These are phyloP conservation scores for Pseudopodoces humilis DNA, from an alignment of 2,113 vertebrate genomes.

Conservation along the genomic window DNA sequence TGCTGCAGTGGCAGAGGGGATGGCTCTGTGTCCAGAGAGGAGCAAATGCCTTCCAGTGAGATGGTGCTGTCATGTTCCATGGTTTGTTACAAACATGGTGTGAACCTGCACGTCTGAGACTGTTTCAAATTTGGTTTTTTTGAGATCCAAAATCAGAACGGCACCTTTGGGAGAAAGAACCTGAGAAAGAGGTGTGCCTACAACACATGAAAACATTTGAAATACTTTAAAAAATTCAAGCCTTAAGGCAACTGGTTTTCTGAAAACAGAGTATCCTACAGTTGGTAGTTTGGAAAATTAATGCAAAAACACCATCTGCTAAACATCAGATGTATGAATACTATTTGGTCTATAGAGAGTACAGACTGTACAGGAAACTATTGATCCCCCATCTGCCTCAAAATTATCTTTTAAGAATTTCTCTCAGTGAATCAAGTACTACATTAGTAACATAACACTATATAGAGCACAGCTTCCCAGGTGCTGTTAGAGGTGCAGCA, in stretches of 20 bases:
- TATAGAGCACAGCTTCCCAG: not conserved
- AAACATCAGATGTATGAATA: conserved; percentile 70
- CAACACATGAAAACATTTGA: conserved; percentile 57
- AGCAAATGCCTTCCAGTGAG: not conserved
- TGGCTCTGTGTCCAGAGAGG: not conserved
- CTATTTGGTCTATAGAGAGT: conserved; percentile 66
- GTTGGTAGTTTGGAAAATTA: conserved; percentile 77
- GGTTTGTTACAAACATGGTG: not conserved
- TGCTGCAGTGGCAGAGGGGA: not conserved
- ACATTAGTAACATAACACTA: conserved; percentile 38
- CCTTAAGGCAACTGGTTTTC: conserved; percentile 72
- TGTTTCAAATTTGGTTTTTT: not conserved
- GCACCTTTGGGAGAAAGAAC: conserved; percentile 27
- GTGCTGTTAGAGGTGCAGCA: not conserved
- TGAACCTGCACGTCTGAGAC: not conserved
- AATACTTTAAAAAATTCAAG: conserved; percentile 62
- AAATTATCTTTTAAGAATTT: conserved; percentile 46
- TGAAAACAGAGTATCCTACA: conserved; percentile 76
- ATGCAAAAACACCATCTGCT: conserved; percentile 80
- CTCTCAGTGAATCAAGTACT: conserved; percentile 44
- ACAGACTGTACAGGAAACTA: conserved; percentile 47
- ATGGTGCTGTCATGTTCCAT: not conserved
- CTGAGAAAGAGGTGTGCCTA: conserved; percentile 50
- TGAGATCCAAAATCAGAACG: not conserved
- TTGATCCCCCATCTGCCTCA: conserved; percentile 67